Base-by-base conservation (phyloP, 2,797 vertebrate genomes). In the Sebastes steindachneri region DNA sequence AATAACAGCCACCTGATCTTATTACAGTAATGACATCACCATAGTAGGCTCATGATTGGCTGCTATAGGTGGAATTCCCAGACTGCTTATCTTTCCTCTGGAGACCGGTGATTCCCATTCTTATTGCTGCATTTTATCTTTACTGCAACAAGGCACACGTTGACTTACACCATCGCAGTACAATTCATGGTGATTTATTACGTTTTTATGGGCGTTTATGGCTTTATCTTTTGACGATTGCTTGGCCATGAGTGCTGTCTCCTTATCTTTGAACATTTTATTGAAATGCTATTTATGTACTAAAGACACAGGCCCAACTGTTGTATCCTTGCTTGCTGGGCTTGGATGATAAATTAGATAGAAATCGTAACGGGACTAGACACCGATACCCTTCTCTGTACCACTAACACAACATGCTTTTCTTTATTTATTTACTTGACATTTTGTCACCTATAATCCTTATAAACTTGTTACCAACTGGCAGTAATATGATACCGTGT, bases 1-100 rank as follows among this genome's bases (percentile, higher is more conserved):
- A 86, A 75, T 75, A 89, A 23, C 72, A 80, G 68, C 85, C 83
- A 63, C 57, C 51, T 25, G 73, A 77, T 92, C 77, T 72, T 86
- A 78, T 91, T 89, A 85, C 87, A 80, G 73, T 75, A 58, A 78
- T 84, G 71, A 78, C 83, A 86, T 88, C 88, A 86, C 67, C 21
- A 1, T 8, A 17, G 74, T 37, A 37, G 53, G 37, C 71, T 57
- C 53, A 19, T 79, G 80, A 68, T 28, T 77, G 68, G 72, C 77
- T 69, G 72, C 60, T 14, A 10, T 65, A 55, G 48, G 69, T 53
- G 28, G 48, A 65, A 71, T 79, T 59, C n/a, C 48, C 51, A 33
- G 37, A 8, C 72, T 74, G n/a, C 67, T 82, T 57, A 41, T 77
- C 54, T 58, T 58, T 70, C 51, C 60, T 54, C 25, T 58, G 48